Conservation (phyloP, 1,140 invertebrate species). For the Drosophila nikananu region DNA sequence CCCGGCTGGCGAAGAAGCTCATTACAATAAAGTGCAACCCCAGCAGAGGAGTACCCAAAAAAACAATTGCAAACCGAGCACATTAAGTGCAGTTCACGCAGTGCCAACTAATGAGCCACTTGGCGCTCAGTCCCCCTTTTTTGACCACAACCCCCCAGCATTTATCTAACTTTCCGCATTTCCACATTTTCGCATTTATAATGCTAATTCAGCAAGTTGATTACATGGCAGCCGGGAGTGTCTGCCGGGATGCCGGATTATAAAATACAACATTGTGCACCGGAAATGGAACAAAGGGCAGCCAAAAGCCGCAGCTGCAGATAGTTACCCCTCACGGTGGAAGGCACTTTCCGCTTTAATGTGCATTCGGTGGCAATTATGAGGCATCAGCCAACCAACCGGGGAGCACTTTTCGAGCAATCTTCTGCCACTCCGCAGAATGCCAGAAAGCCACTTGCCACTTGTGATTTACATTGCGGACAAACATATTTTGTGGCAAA, state of each 20-base stretch:
- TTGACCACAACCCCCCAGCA: constrained; percentile 16
- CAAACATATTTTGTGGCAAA: constrained; percentile 31
- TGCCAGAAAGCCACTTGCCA: constrained; percentile 22
- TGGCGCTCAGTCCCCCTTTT: not conserved
- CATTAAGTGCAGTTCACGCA: constrained; percentile 72
- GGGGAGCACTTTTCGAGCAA: constrained; percentile 44
- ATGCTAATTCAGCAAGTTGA: constrained; percentile 74
- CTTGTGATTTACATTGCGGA: constrained; percentile 25
- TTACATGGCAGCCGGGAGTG: constrained; percentile 24
- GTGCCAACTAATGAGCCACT: constrained; percentile 65
- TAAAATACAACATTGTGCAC: constrained; percentile 65
- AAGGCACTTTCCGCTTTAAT: constrained; percentile 53
- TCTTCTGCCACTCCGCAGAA: constrained; percentile 44
- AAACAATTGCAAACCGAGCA: constrained; percentile 48
- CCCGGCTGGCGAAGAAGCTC: constrained; percentile 14
- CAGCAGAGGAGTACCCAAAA: constrained; percentile 32
- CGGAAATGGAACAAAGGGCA: constrained; percentile 68
- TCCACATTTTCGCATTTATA: constrained; percentile 66
- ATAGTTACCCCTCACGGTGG: constrained; percentile 2
- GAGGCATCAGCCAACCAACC: constrained; percentile 54
- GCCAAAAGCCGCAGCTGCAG: constrained; percentile 17
- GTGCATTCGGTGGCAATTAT: constrained; percentile 72
- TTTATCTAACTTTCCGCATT: constrained; percentile 72
- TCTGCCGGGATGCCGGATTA: constrained; percentile 65
- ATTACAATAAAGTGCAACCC: constrained; percentile 49